These are phyloP conservation scores for Polietes domitor DNA, from an alignment of 2,888 invertebrate species.

Conservation along the genomic window DNA sequence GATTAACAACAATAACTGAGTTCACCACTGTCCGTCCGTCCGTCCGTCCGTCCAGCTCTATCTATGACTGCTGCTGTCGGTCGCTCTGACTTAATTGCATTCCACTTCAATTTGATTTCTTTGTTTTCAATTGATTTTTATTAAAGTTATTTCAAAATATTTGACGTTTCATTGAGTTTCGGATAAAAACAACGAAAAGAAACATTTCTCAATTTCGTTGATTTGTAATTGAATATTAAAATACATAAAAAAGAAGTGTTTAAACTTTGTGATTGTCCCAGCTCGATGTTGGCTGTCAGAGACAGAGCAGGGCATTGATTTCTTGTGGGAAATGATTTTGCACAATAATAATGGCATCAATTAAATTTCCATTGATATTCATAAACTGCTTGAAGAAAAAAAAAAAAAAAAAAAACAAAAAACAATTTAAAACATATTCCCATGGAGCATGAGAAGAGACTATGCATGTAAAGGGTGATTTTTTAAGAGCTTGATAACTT, in stretches of 20 bases:
- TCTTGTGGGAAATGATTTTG: conserved; percentile 19
- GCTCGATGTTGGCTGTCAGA: background rate
- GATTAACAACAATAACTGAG: background rate
- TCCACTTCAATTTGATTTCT: background rate
- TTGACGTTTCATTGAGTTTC: background rate
- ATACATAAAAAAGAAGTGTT: background rate
- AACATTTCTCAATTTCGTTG: background rate
- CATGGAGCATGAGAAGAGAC: too few species aligned
- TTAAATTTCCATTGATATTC: conserved; percentile 18
- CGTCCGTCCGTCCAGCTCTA: background rate
- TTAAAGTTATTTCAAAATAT: conserved; percentile 7
- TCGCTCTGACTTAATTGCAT: background rate
- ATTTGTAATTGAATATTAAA: background rate
- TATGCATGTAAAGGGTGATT: too few species aligned
- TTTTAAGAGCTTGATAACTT: too few species aligned
- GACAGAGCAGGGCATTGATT: conserved; percentile 12
- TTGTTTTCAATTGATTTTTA: conserved; percentile 11
- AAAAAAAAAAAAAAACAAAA: background rate
- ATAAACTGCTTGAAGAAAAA: background rate
- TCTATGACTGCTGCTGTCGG: background rate
- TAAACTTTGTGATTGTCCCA: background rate
- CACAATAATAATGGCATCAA: conserved; percentile 19
- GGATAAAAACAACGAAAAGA: background rate
- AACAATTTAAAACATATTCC: background rate
- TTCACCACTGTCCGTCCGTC: background rate